Evolutionary conservation across 2,888 invertebrate genomes (phyloP).

Genomic region (Apantesis nais): DNA sequence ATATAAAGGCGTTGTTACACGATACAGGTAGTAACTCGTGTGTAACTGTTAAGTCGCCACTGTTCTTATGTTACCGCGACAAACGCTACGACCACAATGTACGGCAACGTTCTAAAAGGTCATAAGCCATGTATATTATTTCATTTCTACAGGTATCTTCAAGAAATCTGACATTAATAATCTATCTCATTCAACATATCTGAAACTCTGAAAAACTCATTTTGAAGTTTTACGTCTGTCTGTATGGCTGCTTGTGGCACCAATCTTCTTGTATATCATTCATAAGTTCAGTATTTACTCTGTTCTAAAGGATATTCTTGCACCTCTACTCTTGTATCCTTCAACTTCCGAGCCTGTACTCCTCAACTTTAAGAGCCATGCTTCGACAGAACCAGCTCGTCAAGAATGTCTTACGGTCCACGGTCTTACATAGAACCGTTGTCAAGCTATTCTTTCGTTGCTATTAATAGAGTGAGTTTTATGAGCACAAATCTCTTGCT

Average conservation of each 20-base stretch:
- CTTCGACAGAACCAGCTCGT: no score
- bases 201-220: neutral
- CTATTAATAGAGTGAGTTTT: no score
- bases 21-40: slow-evolving; percentile 34
- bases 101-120: slow-evolving; percentile 31
- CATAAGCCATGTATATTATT: neutral
- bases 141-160: neutral
- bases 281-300: neutral
- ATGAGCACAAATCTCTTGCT: no score
- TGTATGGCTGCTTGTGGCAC: neutral
- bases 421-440: no score
- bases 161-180: neutral
- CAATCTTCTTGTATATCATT: neutral
- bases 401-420: no score
- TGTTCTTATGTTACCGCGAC: slow-evolving; percentile 42
- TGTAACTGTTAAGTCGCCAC: slow-evolving; percentile 49
- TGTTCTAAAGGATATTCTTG: neutral
- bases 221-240: no score
- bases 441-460: no score
- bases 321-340: no score
- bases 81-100: slow-evolving; percentile 53
- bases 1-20: slow-evolving; percentile 27
- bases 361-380: no score
- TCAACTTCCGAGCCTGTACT: no score
- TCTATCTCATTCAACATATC: neutral